Evolutionary conservation across 1,140 invertebrate species (phyloP).

Genomic region (Tenebrio molitor): DNA sequence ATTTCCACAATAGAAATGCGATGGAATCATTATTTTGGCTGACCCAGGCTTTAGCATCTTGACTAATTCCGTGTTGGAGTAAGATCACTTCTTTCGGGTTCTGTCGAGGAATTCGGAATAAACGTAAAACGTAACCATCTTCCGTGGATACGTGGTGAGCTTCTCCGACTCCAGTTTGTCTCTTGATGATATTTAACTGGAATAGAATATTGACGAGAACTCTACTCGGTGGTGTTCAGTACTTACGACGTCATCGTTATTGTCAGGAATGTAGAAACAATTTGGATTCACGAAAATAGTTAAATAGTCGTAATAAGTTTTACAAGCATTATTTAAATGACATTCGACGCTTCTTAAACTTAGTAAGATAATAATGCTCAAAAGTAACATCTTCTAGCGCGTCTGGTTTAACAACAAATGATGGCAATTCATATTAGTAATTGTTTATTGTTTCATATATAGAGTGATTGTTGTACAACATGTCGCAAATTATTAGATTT

Average conservation of each 20-base stretch:
- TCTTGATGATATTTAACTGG: conserved; percentile 4
- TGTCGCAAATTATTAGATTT: too few species aligned
- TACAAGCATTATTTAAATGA: conserved; percentile 38
- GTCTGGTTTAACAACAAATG: too few species aligned
- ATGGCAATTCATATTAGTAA: too few species aligned
- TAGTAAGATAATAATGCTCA: too few species aligned
- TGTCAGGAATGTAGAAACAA: conserved; percentile 23
- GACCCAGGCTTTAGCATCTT: neutral
- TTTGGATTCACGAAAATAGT: conserved; percentile 1
- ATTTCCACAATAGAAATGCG: conserved; percentile 26
- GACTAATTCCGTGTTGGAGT: conserved; percentile 11
- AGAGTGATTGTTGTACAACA: too few species aligned
- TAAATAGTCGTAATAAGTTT: conserved; percentile 1
- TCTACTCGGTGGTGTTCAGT: neutral
- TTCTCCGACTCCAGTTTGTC: conserved; percentile 14
- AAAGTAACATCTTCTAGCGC: too few species aligned
- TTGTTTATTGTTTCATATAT: too few species aligned
- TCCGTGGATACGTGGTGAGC: conserved; percentile 20
- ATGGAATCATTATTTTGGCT: conserved; percentile 1
- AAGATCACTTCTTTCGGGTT: conserved; percentile 12
- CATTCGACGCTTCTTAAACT: too few species aligned
- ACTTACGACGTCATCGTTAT: conserved; percentile 16
- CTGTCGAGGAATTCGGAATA: conserved; percentile 13
- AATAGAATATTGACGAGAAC: neutral
- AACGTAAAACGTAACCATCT: conserved; percentile 23